Evolutionary conservation across 2,888 invertebrate species (phyloP), one percentile per base, ranked within the genome.

Genomic region (Biston betularia): DNA sequence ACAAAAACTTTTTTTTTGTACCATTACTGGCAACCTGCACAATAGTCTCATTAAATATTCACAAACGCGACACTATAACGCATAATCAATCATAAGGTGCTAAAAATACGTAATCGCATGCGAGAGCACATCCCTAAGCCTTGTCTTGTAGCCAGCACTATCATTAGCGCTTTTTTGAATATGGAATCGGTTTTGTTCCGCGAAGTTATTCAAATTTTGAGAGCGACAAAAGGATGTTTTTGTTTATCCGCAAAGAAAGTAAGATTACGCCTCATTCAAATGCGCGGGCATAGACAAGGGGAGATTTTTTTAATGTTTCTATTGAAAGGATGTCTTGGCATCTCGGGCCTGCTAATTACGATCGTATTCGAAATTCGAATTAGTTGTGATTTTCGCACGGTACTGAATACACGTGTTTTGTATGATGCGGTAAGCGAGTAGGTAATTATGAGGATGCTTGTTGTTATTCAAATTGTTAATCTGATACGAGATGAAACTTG

Each of bases 21-120:
- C 76, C 76, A 69, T 82, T 82, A 82, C 87, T 81, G 86, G 71
- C 78, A 85, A 89, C 89, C 88, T 90, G 89, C 85, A 88, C 84
- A 85, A 87, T 80, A 70, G 62, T 67, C 62, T 46, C 77, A 87
- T 92, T 88, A 90, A 38, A 90, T 92, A 93, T 92, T 92, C 92
- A 92, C 88, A 87, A 82, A 85, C 78, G 73, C 77, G 80, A 86
- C 87, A 80, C 78, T 83, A 92, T 92, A 92, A 86, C 89, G 92
- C 92, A 92, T 93, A 8, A 93, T 93, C 93, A 93, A 92, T 92
- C 92, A 90, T 87, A 88, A 89, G 89, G 88, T 90, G 89, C 80
- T 86, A 89, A 90, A 88, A 92, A 88, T 77, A 83, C 83, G 83
- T 90, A 90, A 92, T 92, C 83, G 77, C 80, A 92, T 92, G 92